Evolutionary conservation across 2,888 invertebrate species (phyloP), one percentile per base, ranked within the genome.

Genomic region (Phymatocera aterrima): DNA sequence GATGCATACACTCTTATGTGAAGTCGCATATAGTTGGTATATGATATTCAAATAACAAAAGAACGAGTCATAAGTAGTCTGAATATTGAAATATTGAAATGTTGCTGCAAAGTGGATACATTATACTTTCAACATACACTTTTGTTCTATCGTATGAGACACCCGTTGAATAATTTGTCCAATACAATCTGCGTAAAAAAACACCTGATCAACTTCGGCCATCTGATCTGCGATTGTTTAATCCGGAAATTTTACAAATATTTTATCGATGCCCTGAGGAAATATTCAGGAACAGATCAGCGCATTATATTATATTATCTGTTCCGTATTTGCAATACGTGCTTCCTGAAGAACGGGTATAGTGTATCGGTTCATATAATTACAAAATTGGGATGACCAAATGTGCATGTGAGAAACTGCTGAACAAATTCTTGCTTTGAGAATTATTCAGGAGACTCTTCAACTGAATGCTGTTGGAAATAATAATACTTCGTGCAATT

Each of bases 41-140:
- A 61, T 3, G 34, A n/a, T 61, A 37, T 61, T n/a, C 61, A 3
- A 61, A 61, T 43, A 68, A 24, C 68, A 24, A 28, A 68, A 46
- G 6, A 68, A 68, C 68, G 43, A 68, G 68, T 68, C 68, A 28
- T 43, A 28, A 68, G 68, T 46, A 5, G 68, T 15, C 28, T n/a
- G 28, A 46, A 68, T 68, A 28, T 46, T 46, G 24, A n/a, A 46
- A 68, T 68, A 28, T 46, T 46, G 24, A 46, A 68, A 43, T 68
- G 2, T 21, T 24, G 28, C 24, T 46, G 24, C 28, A 43, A 68
- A 64, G 18, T 18, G 8, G 37, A 57, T 28, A 12, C 57, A 24
- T 68, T 24, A 46, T 46, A 46, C 46, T 68, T 68, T 46, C 31
- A 68, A 46, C 15, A 54, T 54, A 6, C 43, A 61, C 28, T 8